Conservation (phyloP, 2,888 invertebrate species). For the Xestobium rufovillosum region DNA sequence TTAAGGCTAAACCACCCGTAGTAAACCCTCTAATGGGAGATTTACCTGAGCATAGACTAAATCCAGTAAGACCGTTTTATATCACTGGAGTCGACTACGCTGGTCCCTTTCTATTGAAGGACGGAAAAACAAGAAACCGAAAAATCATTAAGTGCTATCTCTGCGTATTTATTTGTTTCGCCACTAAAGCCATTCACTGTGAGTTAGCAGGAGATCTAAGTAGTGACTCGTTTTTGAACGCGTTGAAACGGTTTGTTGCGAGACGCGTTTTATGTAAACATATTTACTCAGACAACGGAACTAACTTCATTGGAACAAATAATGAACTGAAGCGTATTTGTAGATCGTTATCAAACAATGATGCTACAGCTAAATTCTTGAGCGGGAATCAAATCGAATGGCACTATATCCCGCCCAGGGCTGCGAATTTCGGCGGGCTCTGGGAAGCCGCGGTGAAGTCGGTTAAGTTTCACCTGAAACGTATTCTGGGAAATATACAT, state of each 20-base stretch:
- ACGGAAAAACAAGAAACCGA: conserved; percentile 12
- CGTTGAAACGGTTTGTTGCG: conserved; percentile 18
- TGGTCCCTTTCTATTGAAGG: too few species aligned
- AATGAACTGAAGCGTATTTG: too few species aligned
- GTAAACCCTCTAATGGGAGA: conserved; percentile 16
- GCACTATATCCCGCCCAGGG: conserved; percentile 29
- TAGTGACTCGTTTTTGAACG: conserved; percentile 16
- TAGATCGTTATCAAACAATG: conserved; percentile 10
- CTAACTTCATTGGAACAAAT: too few species aligned
- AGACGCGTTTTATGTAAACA: conserved; percentile 16
- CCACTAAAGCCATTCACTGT: conserved; percentile 19
- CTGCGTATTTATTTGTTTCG: conserved; percentile 20
- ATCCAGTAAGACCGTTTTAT: conserved; percentile 18
- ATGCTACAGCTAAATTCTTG: neutral
- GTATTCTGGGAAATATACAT: conserved; percentile 20
- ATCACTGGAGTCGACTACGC: conserved; percentile 19
- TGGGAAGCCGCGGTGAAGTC: conserved; percentile 30
- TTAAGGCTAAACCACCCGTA: conserved; percentile 10
- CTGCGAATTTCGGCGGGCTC: conserved; percentile 31
- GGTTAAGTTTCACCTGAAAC: conserved; percentile 27
- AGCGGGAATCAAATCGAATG: too few species aligned
- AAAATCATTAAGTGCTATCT: conserved; percentile 17
- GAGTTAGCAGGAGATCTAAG: conserved; percentile 17
- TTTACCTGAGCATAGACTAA: conserved; percentile 17
- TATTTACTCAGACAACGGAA: conserved; percentile 15